Base-by-base conservation (phyloP, 1,140 invertebrate species). In the Neodiprion lecontei region DNA sequence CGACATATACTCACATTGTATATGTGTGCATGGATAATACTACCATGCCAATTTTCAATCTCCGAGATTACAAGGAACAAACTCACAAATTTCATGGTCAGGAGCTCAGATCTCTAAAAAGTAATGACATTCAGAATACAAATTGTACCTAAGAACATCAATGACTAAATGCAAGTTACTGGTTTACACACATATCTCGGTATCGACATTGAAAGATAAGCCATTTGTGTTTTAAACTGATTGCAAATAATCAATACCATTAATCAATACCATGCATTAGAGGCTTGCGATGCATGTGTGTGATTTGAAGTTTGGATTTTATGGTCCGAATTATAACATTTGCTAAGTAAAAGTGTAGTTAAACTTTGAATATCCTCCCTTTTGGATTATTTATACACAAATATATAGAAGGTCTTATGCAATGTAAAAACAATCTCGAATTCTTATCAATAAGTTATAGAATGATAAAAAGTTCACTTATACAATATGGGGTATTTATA, bases 361-460 rank as follows among this genome's bases (percentile, higher is more conserved):
- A 61, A 17, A 61, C n/a, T 61, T 61, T 61, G 53, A 61, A 17
- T 61, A 61, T 40, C 28, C 28, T 61, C 53, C 53, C 9, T 61
- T 61, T 12, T 61, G n/a, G 53, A 61, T 12, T 61, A 61, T 61
- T 61, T 61, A 61, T 9, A 61, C 53, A 7, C 53, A 17, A 61
- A 17, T 61, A 61, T 17, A 61, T 61, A 61, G 53, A 61, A 61
- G 53, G 7, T 17, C 53, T 61, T 61, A 61, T 9, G 9, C n/a
- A 17, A 61, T 61, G 53, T 61, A 61, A 61, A 61, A 61, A 61
- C n/a, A 9, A 61, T 61, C 53, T 61, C 53, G 5, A 61, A 61
- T 61, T 61, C 53, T 61, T 61, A 61, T 61, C 53, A 61, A 9
- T 61, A 61, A 61, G 53, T 61, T 61, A 61, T 61, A 61, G 53